Base-by-base conservation (phyloP, 2,797 vertebrate species). In the Cryptoprocta ferox region DNA sequence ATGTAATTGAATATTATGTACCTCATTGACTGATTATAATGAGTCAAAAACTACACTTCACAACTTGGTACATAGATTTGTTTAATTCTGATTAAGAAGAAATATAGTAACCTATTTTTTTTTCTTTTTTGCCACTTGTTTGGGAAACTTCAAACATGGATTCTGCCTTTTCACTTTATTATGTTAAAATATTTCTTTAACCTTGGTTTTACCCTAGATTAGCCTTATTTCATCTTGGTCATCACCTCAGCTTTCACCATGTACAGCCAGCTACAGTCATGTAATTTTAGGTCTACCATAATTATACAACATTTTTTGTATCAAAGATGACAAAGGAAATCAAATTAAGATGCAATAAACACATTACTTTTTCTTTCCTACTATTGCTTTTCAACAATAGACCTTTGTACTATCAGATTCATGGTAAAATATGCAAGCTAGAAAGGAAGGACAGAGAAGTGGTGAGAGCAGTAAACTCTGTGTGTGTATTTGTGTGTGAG, bases 391-490 rank as follows among this genome's bases (percentile, higher is more conserved):
- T 75, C 21, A 90, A 59, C 5, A 65, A 30, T 50, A 79, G 7
- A 68, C 1, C 3, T 78, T 83, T 53, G 9, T 63, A 84, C 48
- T 73, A 5, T 39, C 21, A 83, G 63, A 59, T 73, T 56, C 83
- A 37, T 42, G 10, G 35, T 45, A 65, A 91, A 95, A 19, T 45
- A 91, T 18, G 2, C 4, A 75, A 95, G 8, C 5, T 35, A 59
- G 10, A 88, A 89, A 61, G 6, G 73, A 73, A 45, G 59, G 18
- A 18, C 11, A 89, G 83, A n/a, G 42, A 68, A 79, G 50, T 37
- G 6, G 2, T 30, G 2, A 32, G 9, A 39, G 13, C 7, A 65
- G 2, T 19, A 65, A 48, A 66, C 2, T 45, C 0, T 28, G 3
- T 24, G 2, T 48, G 16, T 50, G 48, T 42, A 35, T 71, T 30